These are phyloP conservation scores for Mugil cephalus DNA, from an alignment of 2,113 vertebrate species.

Conservation along the genomic window DNA sequence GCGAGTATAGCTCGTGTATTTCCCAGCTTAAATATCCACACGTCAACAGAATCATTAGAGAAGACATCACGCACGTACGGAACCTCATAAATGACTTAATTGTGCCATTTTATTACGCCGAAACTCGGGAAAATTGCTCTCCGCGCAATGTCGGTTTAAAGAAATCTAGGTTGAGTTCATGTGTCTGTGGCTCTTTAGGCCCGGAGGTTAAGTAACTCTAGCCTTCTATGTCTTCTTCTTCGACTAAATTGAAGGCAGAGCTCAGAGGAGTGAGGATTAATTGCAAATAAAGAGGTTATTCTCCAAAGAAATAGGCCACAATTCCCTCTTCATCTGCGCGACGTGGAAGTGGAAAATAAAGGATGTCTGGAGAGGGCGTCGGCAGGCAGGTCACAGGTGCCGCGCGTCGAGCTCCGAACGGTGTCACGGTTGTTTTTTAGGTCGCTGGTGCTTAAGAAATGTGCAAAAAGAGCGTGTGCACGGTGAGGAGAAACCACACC, in stretches of 20 bases:
- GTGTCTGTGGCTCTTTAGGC: slow-evolving; percentile 62
- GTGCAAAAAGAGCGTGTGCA: neutral
- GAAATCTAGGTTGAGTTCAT: slow-evolving; percentile 79
- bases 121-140: slow-evolving; percentile 50
- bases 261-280: slow-evolving; percentile 78
- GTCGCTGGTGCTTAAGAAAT: neutral
- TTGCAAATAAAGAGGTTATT: slow-evolving; percentile 83
- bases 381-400: slow-evolving; percentile 50
- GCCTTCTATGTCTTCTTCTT: slow-evolving; percentile 76
- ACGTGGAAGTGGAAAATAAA: slow-evolving; percentile 50
- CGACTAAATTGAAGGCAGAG: slow-evolving; percentile 76
- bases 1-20: neutral
- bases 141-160: slow-evolving; percentile 39
- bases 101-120: slow-evolving; percentile 58
- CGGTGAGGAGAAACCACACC: slow-evolving; percentile 7
- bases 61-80: slow-evolving; percentile 61
- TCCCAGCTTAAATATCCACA: slow-evolving; percentile 19
- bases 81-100: slow-evolving; percentile 65
- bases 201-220: slow-evolving; percentile 80
- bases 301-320: slow-evolving; percentile 78
- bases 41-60: slow-evolving; percentile 50
- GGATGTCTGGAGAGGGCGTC: slow-evolving; percentile 14
- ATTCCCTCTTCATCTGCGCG: slow-evolving; percentile 57
- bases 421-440: neutral
- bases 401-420: neutral